A percentile compares a stretch with the other conserved stretches of the same genome.
Conservation (phyloP, 2,888 invertebrate genomes). For the Drosophila koepferae region DNA sequence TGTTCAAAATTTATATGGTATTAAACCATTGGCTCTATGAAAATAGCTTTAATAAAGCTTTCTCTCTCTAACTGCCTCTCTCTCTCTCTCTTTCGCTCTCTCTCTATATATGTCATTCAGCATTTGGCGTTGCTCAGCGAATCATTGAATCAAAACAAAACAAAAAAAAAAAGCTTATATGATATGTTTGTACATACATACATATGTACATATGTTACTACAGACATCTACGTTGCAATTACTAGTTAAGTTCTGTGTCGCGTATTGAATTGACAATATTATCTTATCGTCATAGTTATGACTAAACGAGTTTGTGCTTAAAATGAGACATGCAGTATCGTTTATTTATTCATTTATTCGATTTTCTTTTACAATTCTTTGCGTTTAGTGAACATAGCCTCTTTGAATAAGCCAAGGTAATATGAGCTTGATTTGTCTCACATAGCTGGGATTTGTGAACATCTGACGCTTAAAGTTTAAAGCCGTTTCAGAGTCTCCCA, state of each 20-base stretch:
- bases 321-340: too few relatives aligned
- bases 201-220: too few relatives aligned
- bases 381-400: constrained; percentile 52
- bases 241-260: background rate
- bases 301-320: too few relatives aligned
- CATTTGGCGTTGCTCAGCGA: background rate
- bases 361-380: background rate
- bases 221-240: background rate
- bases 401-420: constrained; percentile 81
- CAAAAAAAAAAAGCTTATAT: background rate
- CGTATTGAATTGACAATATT: background rate
- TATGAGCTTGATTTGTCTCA: constrained; percentile 72
- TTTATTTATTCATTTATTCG: too few relatives aligned
- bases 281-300: background rate
- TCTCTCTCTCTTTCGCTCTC: background rate
- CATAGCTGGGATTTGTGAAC: constrained; percentile 73
- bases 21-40: background rate
- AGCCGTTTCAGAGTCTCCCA: constrained; percentile 62
- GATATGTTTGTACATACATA: background rate
- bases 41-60: background rate
- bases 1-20: background rate
- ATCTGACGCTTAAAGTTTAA: constrained; percentile 70
- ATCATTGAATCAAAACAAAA: constrained; percentile 10
- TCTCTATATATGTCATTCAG: background rate
- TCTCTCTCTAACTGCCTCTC: background rate